phyloP scores from a whole-genome alignment of 2,113 vertebrate genomes.

The Perca flavescens region DNA sequence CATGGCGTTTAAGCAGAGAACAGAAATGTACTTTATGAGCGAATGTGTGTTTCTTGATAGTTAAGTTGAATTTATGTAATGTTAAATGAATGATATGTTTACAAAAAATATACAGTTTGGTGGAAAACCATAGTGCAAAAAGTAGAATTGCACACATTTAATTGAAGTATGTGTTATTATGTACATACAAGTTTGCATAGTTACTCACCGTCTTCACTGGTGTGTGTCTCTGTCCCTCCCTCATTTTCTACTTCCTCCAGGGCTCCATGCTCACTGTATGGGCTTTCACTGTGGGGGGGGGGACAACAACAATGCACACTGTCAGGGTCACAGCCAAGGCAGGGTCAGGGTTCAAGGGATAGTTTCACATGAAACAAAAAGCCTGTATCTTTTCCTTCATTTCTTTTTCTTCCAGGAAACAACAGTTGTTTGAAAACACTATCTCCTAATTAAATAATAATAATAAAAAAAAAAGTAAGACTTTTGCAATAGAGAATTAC shows the following conservation, averaged over 20 bases:
- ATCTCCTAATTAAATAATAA: not conserved
- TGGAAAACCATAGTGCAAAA: not conserved
- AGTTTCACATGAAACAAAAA: not conserved
- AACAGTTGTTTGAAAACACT: not conserved
- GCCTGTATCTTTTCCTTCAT: not conserved
- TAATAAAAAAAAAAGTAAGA: not conserved
- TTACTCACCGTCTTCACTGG: conserved; percentile 95
- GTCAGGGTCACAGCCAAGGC: conserved; percentile 24
- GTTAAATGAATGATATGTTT: not conserved
- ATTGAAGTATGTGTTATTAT: not conserved
- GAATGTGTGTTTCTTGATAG: too few relatives aligned
- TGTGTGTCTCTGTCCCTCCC: conserved; percentile 92
- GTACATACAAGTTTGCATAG: not conserved
- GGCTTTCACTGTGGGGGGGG: conserved; percentile 90
- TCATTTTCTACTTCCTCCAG: conserved; percentile 96
- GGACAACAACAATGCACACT: conserved; percentile 8
- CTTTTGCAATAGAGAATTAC: not conserved
- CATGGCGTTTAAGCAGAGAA: not conserved
- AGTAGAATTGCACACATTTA: not conserved
- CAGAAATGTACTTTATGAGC: not conserved
- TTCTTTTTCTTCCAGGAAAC: not conserved
- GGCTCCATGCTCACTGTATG: conserved; percentile 94
- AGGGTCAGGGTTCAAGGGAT: not conserved
- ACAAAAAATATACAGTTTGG: not conserved
- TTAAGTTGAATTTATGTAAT: not conserved